Conservation (phyloP, 2,888 invertebrate genomes). For the Drosophila tanythrix region DNA sequence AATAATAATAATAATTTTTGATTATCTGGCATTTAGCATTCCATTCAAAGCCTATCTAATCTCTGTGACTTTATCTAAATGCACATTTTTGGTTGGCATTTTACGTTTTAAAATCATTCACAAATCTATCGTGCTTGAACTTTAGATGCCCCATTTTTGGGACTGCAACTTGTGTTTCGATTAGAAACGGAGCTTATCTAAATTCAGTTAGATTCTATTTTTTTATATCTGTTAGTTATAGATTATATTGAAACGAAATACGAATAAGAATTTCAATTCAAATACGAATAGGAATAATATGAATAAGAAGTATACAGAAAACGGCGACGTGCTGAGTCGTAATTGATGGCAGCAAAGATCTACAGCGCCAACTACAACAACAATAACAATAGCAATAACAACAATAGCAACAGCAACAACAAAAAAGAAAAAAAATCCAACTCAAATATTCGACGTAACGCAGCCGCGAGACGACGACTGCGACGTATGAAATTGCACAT, state of each 20-base stretch:
- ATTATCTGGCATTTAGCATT: neutral
- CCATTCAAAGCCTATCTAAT: slow-evolving; percentile 8
- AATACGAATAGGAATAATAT: slow-evolving; percentile 11
- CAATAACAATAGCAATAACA: slow-evolving; percentile 25
- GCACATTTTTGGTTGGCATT: slow-evolving; percentile 3
- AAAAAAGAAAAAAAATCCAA: slow-evolving; percentile 12
- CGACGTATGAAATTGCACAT: slow-evolving; percentile 78
- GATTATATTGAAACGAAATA: neutral
- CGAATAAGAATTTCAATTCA: slow-evolving; percentile 8
- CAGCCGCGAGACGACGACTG: slow-evolving; percentile 14
- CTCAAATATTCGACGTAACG: slow-evolving; percentile 48
- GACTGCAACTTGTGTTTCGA: neutral
- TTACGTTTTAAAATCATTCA: slow-evolving; percentile 1
- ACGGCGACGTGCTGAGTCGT: slow-evolving; percentile 52
- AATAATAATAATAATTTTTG: neutral
- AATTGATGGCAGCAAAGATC: slow-evolving; percentile 72
- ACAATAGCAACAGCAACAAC: slow-evolving; percentile 15
- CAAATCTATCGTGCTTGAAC: neutral
- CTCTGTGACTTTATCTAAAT: slow-evolving; percentile 5
- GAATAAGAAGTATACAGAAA: slow-evolving; percentile 14
- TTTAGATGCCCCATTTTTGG: neutral
- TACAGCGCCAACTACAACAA: slow-evolving; percentile 37
- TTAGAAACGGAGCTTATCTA: neutral
- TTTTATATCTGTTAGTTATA: neutral
- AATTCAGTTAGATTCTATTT: neutral